phyloP scores from a whole-genome alignment of 2,888 invertebrate species.

The Trachelus tabidus region DNA sequence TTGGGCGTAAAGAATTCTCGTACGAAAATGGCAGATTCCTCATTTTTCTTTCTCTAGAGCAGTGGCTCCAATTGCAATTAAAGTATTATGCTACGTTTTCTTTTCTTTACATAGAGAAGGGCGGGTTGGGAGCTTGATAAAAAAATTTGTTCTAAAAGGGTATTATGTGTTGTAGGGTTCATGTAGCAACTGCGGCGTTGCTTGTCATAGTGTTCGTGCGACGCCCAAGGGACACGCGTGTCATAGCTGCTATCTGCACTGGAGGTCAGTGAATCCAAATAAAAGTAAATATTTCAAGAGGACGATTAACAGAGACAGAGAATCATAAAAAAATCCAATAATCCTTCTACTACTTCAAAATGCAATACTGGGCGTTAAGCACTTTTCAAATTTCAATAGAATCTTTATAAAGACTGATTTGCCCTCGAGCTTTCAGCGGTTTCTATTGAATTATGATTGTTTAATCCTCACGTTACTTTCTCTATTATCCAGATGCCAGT shows the following conservation, averaged over 20 bases:
- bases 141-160: conserved; percentile 50
- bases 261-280: conserved; percentile 75
- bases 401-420: background rate
- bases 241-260: conserved; percentile 86
- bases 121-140: conserved; percentile 22
- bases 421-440: background rate
- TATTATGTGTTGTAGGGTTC: conserved; percentile 65
- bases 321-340: conserved; percentile 23
- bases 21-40: background rate
- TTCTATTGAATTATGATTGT: background rate
- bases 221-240: conserved; percentile 84
- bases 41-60: background rate
- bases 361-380: background rate
- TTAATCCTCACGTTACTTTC: background rate
- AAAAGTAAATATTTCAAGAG: conserved; percentile 36
- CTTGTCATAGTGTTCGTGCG: conserved; percentile 79
- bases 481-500: background rate
- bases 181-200: conserved; percentile 79
- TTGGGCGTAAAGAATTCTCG: background rate
- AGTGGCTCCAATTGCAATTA: background rate
- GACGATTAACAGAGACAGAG: background rate
- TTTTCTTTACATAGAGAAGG: background rate
- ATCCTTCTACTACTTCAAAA: background rate
- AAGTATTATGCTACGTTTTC: background rate
- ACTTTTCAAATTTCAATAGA: conserved; percentile 1